phyloP scores from a whole-genome alignment of 35 echinoderm and acorn worm genomes.

The Stichopus chloronotus region DNA sequence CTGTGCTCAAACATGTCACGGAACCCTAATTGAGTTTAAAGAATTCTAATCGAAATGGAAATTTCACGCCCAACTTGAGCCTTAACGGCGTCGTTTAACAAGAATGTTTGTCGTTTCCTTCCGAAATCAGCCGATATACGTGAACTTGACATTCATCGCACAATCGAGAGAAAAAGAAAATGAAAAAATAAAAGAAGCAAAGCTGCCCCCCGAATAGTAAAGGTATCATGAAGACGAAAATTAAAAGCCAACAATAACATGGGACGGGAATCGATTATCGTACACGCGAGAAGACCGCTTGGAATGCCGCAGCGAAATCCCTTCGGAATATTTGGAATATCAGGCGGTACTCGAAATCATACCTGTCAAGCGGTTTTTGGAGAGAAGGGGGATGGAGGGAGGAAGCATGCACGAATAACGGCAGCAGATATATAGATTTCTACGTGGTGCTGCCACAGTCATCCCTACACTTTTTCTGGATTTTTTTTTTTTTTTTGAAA shows the following conservation, averaged over 20 bases:
- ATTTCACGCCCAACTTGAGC: neutral
- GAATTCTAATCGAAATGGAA: neutral
- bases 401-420: neutral
- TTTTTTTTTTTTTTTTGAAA: neutral
- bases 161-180: neutral
- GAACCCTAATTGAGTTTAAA: neutral
- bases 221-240: neutral
- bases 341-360: slow-evolving; percentile 13
- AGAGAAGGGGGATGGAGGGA: neutral
- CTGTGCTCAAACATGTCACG: too few species aligned
- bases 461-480: neutral
- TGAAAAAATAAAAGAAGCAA: neutral
- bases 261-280: slow-evolving; percentile 1
- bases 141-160: neutral
- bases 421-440: neutral
- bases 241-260: slow-evolving; percentile 19
- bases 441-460: neutral
- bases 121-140: neutral
- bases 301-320: slow-evolving; percentile 38
- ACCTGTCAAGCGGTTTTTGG: slow-evolving; percentile 19
- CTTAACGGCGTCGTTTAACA: neutral
- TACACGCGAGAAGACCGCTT: slow-evolving; percentile 25
- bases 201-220: neutral
- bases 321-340: slow-evolving; percentile 28
- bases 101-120: neutral